Conservation (phyloP, 2,888 invertebrate species). For the Lacanobia wlatinum region DNA sequence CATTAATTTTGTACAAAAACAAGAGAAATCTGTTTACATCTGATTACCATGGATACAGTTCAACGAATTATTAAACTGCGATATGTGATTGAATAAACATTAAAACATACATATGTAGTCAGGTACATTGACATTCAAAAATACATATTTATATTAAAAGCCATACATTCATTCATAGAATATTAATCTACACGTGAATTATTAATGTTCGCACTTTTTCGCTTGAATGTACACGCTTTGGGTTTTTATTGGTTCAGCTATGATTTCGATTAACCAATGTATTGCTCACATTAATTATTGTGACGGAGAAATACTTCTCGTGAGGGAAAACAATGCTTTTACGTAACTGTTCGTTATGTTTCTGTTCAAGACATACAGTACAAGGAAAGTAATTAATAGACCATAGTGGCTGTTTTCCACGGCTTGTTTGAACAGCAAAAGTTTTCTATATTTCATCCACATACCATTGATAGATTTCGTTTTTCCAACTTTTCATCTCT, state of each 20-base stretch:
- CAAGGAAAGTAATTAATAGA: not conserved
- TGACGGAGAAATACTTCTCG: conserved; percentile 2
- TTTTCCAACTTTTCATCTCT: not conserved
- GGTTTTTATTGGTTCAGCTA: conserved; percentile 36
- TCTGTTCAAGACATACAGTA: not conserved
- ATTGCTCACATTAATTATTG: conserved; percentile 28
- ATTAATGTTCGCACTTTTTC: conserved; percentile 42
- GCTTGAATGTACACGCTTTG: conserved; percentile 19
- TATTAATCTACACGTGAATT: conserved; percentile 39
- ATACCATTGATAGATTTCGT: too few relatives aligned
- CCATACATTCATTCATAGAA: conserved; percentile 35
- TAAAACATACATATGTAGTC: conserved; percentile 32
- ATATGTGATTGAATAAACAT: conserved; percentile 41
- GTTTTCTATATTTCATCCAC: not conserved
- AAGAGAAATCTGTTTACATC: conserved; percentile 12
- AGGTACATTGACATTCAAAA: conserved; percentile 27
- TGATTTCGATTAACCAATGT: conserved; percentile 23
- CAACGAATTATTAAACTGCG: conserved; percentile 36
- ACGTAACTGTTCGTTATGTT: not conserved
- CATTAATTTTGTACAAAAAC: conserved; percentile 4
- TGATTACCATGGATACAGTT: conserved; percentile 7
- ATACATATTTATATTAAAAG: conserved; percentile 25
- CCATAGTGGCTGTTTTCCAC: not conserved
- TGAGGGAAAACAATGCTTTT: conserved; percentile 6
- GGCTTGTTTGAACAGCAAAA: not conserved